These are phyloP conservation scores for Phyllotis vaccarum DNA, from an alignment of 2,797 vertebrate genomes.

Conservation along the genomic window DNA sequence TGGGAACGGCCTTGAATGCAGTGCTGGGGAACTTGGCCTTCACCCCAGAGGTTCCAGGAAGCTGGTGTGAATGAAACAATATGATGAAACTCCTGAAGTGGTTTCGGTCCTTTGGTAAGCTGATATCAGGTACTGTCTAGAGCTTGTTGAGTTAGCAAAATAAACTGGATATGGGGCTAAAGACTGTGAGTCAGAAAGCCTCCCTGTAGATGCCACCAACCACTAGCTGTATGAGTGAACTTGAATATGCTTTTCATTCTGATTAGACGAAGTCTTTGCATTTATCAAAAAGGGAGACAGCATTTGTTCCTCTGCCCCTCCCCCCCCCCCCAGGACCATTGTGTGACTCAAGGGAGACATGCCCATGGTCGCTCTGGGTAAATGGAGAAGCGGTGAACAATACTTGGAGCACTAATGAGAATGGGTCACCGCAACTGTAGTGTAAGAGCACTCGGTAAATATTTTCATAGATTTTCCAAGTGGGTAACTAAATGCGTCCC, in stretches of 20 bases:
- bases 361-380: not conserved
- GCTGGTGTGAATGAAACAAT: not conserved
- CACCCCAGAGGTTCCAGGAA: conserved; percentile 62
- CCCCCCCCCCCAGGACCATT: not conserved
- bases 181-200: conserved; percentile 52
- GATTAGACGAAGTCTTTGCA: not conserved
- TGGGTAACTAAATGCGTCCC: conserved; percentile 9
- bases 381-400: not conserved
- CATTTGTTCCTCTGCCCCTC: not conserved
- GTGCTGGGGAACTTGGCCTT: not conserved
- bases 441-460: not conserved
- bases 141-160: conserved; percentile 44
- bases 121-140: conserved; percentile 55
- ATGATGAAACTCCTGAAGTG: not conserved
- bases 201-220: conserved; percentile 10
- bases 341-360: not conserved
- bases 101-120: conserved; percentile 44
- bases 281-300: not conserved
- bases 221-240: not conserved
- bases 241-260: not conserved
- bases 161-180: not conserved
- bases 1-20: not conserved
- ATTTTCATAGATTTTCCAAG: conserved; percentile 43
- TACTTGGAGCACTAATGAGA: not conserved
- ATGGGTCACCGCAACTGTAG: not conserved